Base-by-base conservation (phyloP, 2,888 invertebrate species). In the Latheticus oryzae region DNA sequence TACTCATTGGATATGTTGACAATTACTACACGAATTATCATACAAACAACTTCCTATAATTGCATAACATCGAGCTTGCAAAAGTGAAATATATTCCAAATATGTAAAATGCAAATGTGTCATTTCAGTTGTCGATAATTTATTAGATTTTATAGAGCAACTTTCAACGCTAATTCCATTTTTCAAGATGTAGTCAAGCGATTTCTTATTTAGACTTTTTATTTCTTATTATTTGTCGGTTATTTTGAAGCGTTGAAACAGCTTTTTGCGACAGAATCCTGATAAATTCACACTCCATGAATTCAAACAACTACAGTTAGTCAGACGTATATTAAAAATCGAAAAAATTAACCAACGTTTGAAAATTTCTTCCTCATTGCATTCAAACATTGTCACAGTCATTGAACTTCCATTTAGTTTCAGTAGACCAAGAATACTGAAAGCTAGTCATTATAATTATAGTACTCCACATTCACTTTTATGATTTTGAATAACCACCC, bases 391-490 rank as follows among this genome's bases (percentile, higher is more conserved):
- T 7, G 9, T 8, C 26, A 35, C 16, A 40, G 40, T 40, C 40
- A 19, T 8, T 23, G 38, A 21, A 24, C 40, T 40, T 23, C 21
- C 12, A 9, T 7, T 21, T 24, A 11, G 8, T 30, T 30, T 30
- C 28, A 19, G 43, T 7, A 8, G 15, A 30, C 28, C 28, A 28
- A 24, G 24, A 21, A 12, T 23, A 26, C 35, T 15, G 17, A 35
- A 35, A 17, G 2, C 9, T 17, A 5, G 3, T 17, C 5, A 30
- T 30, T 43, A 43, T 26, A 15, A 16, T 43, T 28, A 24, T 28
- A 9, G 28, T 13, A 40, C n/a, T 40, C 5, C 2, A 43, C 43
- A n/a, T 43, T 43, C 43, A 43, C 43, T 43, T 43, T 43, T 43
- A 40, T 23, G 7, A 2, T 4, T 42, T 26, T n/a, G 26, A 13